Evolutionary conservation across 1,140 invertebrate genomes (phyloP).

Genomic region (Tetragnatha versicolor): DNA sequence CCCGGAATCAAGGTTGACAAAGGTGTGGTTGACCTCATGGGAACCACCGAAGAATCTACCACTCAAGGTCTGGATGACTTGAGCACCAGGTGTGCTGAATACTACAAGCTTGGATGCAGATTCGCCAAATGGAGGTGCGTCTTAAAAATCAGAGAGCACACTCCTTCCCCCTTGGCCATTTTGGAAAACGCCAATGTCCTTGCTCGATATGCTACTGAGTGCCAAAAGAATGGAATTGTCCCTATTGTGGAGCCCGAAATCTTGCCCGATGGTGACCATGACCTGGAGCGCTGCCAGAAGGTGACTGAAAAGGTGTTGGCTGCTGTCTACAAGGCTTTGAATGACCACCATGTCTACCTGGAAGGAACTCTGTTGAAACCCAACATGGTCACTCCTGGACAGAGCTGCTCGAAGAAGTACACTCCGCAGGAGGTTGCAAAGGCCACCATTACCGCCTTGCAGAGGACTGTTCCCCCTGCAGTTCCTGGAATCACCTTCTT

Average conservation of each 20-base stretch:
- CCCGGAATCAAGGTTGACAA: slow-evolving; percentile 94
- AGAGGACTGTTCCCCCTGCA: slow-evolving; percentile 88
- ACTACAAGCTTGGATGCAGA: slow-evolving; percentile 97
- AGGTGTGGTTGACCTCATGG: slow-evolving; percentile 86
- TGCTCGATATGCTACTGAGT: slow-evolving; percentile 86
- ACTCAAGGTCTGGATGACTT: slow-evolving; percentile 98
- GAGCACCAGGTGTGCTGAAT: slow-evolving; percentile 91
- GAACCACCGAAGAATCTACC: slow-evolving; percentile 91
- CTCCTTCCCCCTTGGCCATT: slow-evolving; percentile 88
- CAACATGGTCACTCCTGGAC: slow-evolving; percentile 96
- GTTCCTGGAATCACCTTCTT: slow-evolving; percentile 92
- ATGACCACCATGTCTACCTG: slow-evolving; percentile 95
- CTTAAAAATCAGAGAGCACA: slow-evolving; percentile 89
- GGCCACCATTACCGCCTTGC: slow-evolving; percentile 90
- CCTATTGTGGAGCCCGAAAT: slow-evolving; percentile 97
- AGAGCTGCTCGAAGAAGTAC: slow-evolving; percentile 74
- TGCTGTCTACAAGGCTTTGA: slow-evolving; percentile 95
- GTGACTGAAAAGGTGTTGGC: slow-evolving; percentile 96
- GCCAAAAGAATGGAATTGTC: slow-evolving; percentile 94
- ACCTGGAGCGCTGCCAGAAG: slow-evolving; percentile 89
- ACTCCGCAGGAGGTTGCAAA: slow-evolving; percentile 77
- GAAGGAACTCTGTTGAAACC: slow-evolving; percentile 98
- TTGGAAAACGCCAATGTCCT: slow-evolving; percentile 94
- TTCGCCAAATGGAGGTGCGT: slow-evolving; percentile 99
- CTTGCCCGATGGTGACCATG: slow-evolving; percentile 88